Conservation (phyloP, 2,113 vertebrate species). For the Camelus bactrianus region DNA sequence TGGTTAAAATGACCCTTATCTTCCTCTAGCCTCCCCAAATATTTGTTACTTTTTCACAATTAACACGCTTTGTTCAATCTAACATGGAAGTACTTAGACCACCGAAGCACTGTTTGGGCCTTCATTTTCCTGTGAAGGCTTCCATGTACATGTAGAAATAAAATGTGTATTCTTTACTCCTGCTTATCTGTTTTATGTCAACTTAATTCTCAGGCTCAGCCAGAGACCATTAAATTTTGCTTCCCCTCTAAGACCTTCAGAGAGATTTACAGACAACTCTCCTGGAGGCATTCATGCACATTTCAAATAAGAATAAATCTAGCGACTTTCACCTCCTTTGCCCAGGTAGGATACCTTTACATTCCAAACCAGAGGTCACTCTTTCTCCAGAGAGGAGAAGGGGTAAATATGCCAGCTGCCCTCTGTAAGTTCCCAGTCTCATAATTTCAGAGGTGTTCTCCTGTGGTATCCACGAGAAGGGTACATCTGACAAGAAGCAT, state of each 20-base stretch:
- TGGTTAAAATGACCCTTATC: background rate
- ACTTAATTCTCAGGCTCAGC: background rate
- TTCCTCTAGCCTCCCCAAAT: background rate
- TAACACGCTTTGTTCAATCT: background rate
- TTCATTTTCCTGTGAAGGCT: background rate
- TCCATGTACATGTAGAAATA: background rate
- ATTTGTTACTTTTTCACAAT: background rate
- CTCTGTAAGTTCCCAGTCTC: background rate
- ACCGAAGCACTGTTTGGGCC: background rate
- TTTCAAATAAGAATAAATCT: background rate
- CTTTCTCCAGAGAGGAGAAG: background rate
- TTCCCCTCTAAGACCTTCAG: background rate
- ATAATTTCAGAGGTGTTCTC: background rate
- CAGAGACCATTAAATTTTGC: background rate
- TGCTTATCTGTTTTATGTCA: background rate
- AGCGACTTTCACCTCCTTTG: background rate
- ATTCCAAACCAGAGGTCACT: background rate
- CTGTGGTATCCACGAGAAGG: background rate
- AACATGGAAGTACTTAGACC: background rate
- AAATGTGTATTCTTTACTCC: background rate
- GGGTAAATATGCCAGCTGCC: background rate
- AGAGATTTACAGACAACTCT: background rate
- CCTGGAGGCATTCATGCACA: background rate
- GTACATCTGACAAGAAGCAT: background rate
- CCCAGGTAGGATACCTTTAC: background rate